Evolutionary conservation across 2,797 vertebrate genomes (phyloP), one percentile per base, ranked within the genome.

Genomic region (Denticeps clupeoides): DNA sequence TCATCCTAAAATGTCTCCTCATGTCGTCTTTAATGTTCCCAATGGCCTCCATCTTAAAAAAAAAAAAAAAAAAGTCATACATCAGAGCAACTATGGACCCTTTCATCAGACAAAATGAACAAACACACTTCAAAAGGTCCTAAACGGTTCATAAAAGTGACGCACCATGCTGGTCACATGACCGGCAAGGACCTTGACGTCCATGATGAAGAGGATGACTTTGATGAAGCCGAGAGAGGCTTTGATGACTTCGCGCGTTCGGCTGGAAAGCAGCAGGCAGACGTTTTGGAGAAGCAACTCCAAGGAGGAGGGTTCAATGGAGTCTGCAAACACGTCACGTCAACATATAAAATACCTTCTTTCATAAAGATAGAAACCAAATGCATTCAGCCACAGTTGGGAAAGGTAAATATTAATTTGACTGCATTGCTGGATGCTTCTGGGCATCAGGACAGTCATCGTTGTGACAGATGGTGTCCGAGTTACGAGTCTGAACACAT

Each of bases 241-340:
- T 62, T 92, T 95, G 67, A 99, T 89, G 5, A 99, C 85, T 0
- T 99, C 94, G 1, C 95, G 80, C 0, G 95, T 98, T 0, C 85
- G 88, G 24, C 89, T 91, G 2, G 80, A 68, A 54, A 99, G 69
- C 60, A 99, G 78, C 51, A 97, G 66, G 57, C 90, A 93, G 23
- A 99, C 4, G 0, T 95, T 97, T 58, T 88, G 65, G 63, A 99
- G 76, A 25, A 99, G 80, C 73, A 90, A 85, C 56, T 93, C 90
- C 67, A 88, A 70, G 8, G 82, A 73, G 0, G 60, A 63, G 51
- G 77, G 48, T 0, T 88, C 91, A 60, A 97, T 81, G 1, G 80
- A 74, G 47, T 90, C 95, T 99, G 65, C 3, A 38, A 32, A 24
- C 7, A 12, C 33, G 37, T 33, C n/a, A n/a, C n/a, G n/a, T n/a